Evolutionary conservation across 2,113 vertebrate genomes (phyloP).

Genomic region (Tachysurus vachellii): DNA sequence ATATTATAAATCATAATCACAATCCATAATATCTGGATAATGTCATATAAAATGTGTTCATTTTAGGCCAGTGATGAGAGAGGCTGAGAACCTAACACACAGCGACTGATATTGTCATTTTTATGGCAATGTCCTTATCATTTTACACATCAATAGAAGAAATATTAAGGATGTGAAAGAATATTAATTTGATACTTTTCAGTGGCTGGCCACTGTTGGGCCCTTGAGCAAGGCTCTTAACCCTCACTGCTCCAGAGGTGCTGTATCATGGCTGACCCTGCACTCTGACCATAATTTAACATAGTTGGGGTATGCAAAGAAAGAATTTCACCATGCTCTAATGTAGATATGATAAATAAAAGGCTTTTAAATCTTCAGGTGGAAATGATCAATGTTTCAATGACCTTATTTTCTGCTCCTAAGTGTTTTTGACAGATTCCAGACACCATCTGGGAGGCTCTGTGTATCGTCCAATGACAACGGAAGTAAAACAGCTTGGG

Average conservation of each 20-base stretch:
- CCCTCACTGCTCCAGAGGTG: too few relatives aligned
- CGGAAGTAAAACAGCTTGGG: conserved; percentile 12
- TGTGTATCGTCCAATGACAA: conserved; percentile 18
- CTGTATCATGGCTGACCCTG: too few relatives aligned
- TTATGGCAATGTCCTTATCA: background rate
- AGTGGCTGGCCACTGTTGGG: too few relatives aligned
- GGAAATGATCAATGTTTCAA: background rate
- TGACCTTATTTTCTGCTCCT: conserved; percentile 20
- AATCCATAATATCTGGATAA: background rate
- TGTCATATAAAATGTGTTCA: background rate
- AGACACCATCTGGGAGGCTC: conserved; percentile 31
- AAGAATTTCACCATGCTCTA: too few relatives aligned
- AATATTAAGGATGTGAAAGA: background rate
- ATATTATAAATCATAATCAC: background rate
- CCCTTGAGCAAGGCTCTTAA: too few relatives aligned
- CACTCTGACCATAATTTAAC: too few relatives aligned
- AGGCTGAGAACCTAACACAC: background rate
- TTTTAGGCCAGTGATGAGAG: conserved; percentile 5
- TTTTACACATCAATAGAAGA: background rate
- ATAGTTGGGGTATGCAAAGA: too few relatives aligned
- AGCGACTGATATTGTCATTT: background rate
- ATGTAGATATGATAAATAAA: too few relatives aligned
- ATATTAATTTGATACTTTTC: background rate
- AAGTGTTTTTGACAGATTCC: conserved; percentile 37
- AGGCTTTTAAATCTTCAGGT: conserved; percentile 7